phyloP scores from a whole-genome alignment of 2,113 vertebrate species.

The Ceratotherium simum region DNA sequence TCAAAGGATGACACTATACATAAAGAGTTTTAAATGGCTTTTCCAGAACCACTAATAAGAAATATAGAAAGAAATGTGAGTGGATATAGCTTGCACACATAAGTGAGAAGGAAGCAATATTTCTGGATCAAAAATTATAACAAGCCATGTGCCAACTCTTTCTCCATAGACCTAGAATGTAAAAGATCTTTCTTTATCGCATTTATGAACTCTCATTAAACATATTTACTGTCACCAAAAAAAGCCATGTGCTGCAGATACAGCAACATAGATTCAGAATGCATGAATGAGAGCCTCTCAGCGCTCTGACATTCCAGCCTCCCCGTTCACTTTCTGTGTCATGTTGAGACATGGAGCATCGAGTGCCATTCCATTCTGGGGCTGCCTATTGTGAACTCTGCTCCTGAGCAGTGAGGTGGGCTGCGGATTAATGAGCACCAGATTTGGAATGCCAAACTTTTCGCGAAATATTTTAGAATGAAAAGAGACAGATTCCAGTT shows the following conservation, averaged over 20 bases:
- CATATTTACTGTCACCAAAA: not conserved
- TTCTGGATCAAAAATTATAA: not conserved
- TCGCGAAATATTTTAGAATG: not conserved
- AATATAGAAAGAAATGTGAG: not conserved
- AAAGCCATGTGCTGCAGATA: not conserved
- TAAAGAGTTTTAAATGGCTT: not conserved
- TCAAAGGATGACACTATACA: not conserved
- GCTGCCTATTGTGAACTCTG: not conserved
- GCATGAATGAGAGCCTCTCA: accelerated
- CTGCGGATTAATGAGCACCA: not conserved
- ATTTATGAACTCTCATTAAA: not conserved
- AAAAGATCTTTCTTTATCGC: not conserved
- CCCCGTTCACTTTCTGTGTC: not conserved
- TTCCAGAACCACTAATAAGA: not conserved
- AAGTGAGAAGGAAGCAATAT: not conserved
- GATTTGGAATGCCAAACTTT: not conserved
- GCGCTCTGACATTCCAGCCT: not conserved
- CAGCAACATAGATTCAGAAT: not conserved
- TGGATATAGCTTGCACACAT: not conserved
- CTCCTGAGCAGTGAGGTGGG: accelerated
- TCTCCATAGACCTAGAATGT: not conserved
- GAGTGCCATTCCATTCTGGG: not conserved
- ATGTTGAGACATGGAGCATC: not conserved
- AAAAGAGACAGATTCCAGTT: not conserved
- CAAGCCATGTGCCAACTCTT: not conserved